A percentile compares a stretch with the other conserved stretches of the same genome.
These are phyloP conservation scores for Branchinecta sandiegonensis DNA, from an alignment of 2,888 invertebrate genomes.

Conservation along the genomic window DNA sequence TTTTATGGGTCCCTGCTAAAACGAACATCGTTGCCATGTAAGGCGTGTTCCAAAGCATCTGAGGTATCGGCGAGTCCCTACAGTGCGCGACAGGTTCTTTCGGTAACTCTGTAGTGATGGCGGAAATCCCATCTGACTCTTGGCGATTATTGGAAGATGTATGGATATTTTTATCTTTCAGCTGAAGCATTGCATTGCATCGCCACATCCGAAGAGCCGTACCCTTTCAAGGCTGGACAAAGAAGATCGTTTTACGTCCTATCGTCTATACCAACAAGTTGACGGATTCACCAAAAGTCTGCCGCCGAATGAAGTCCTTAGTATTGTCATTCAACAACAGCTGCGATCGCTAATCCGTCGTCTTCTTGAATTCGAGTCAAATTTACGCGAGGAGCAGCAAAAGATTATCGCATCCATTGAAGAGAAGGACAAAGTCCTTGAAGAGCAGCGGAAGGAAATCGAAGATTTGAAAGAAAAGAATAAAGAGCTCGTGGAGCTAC, in stretches of 20 bases:
- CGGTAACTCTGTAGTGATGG: too few relatives aligned
- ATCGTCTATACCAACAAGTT: conserved; percentile 8
- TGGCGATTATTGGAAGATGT: too few relatives aligned
- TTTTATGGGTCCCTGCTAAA: too few relatives aligned
- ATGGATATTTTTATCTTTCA: not conserved
- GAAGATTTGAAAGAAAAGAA: conserved; percentile 26
- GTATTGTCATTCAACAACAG: conserved; percentile 34
- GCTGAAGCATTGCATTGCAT: conserved; percentile 10
- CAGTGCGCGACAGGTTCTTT: too few relatives aligned
- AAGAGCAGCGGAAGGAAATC: conserved; percentile 23
- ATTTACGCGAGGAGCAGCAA: conserved; percentile 55
- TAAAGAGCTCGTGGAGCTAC: conserved; percentile 31
- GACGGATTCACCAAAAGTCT: conserved; percentile 10
- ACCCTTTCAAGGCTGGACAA: not conserved
- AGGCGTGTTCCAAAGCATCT: too few relatives aligned
- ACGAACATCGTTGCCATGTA: too few relatives aligned
- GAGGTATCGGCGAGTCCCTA: too few relatives aligned
- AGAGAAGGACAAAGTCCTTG: conserved; percentile 1
- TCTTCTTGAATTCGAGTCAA: conserved; percentile 53
- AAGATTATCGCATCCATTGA: conserved; percentile 43
- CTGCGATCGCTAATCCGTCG: conserved; percentile 53
- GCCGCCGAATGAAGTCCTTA: not conserved
- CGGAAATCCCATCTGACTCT: too few relatives aligned
- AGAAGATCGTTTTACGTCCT: not conserved
- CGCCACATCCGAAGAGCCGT: conserved; percentile 1